Percentiles rank a stretch among this genome's conserved stretches.
Conservation (phyloP, 1,140 invertebrate genomes). For the Papilio glaucus region DNA sequence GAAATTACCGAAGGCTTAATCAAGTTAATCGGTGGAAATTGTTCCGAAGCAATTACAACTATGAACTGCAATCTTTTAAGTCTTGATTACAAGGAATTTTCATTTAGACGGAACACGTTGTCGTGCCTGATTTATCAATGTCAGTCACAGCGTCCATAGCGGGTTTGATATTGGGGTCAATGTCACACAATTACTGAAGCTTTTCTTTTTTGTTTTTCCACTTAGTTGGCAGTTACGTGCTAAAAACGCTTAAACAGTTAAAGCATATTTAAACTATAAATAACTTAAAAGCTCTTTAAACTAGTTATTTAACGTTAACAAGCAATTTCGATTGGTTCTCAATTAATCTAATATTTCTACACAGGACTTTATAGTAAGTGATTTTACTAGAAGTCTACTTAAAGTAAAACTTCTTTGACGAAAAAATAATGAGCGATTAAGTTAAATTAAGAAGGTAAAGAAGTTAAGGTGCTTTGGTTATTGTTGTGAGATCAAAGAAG, state of each 20-base stretch:
- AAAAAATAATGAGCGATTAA: no score
- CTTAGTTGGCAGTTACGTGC: neutral
- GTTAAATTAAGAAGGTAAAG: no score
- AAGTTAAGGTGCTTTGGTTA: no score
- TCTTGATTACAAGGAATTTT: constrained; percentile 33
- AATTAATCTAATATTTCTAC: no score
- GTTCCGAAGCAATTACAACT: neutral
- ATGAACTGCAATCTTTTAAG: constrained; percentile 27
- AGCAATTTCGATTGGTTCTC: no score
- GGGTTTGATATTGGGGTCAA: constrained; percentile 35
- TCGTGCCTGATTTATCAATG: constrained; percentile 40
- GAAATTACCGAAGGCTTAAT: neutral
- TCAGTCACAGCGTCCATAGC: constrained; percentile 23
- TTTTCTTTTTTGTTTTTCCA: constrained; percentile 25
- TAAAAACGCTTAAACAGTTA: neutral
- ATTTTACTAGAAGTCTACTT: no score
- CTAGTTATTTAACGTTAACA: neutral
- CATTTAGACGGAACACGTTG: constrained; percentile 21
- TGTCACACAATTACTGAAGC: constrained; percentile 1
- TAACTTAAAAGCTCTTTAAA: neutral
- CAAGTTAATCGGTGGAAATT: constrained; percentile 24
- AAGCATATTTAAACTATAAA: neutral
- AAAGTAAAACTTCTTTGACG: no score
- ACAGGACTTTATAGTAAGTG: no score
- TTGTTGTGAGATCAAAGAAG: no score